Conservation (phyloP, 1,140 invertebrate species). For the Tetraneura akinire region DNA sequence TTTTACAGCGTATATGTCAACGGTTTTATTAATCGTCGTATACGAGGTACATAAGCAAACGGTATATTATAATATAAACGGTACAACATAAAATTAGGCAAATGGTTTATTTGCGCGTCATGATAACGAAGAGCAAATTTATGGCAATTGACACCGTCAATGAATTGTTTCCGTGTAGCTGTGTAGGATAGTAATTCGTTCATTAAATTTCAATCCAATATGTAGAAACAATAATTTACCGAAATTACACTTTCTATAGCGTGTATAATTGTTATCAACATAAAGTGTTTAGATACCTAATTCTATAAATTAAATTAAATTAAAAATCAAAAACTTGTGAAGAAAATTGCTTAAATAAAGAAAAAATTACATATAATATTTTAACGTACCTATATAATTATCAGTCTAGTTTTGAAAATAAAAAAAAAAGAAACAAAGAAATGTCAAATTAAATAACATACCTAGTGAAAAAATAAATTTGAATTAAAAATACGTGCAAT, state of each 20-base stretch:
- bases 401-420: too few species aligned
- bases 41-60: background rate
- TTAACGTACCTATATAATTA: too few species aligned
- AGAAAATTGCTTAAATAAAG: too few species aligned
- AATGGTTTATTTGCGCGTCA: constrained; percentile 8
- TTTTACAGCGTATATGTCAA: background rate
- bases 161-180: constrained; percentile 21
- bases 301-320: too few species aligned
- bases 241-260: too few species aligned
- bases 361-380: too few species aligned
- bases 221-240: too few species aligned
- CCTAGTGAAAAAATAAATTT: background rate
- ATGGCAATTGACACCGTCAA: constrained; percentile 29
- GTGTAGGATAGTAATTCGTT: background rate
- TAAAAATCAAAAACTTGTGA: too few species aligned
- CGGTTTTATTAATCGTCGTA: background rate
- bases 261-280: too few species aligned
- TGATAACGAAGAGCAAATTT: background rate
- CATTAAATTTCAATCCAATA: background rate
- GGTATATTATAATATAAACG: background rate
- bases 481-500: too few species aligned
- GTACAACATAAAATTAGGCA: background rate
- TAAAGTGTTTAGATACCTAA: too few species aligned
- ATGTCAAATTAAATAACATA: background rate
- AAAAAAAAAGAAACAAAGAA: background rate